Evolutionary conservation across 1,140 invertebrate genomes (phyloP).

Genomic region (Trachymyrmex cornetzi): DNA sequence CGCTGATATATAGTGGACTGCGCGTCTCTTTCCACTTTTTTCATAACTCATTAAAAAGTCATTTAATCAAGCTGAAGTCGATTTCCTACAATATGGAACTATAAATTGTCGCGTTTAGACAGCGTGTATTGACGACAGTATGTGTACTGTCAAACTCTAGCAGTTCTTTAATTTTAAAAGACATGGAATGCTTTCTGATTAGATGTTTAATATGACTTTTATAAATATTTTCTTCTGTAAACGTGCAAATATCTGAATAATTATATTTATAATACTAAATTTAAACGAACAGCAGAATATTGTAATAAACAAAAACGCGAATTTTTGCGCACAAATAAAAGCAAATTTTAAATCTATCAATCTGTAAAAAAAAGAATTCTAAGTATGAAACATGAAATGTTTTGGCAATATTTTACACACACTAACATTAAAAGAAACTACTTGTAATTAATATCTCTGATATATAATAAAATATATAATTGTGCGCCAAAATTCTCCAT

Average conservation of each 20-base stretch:
- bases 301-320: conserved; percentile 18
- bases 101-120: conserved; percentile 64
- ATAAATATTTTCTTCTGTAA: conserved; percentile 44
- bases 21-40: conserved; percentile 56
- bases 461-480: conserved; percentile 52
- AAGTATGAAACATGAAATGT: background rate
- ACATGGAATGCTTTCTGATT: conserved; percentile 32
- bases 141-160: conserved; percentile 38
- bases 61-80: conserved; percentile 67
- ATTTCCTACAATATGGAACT: conserved; percentile 59
- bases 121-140: conserved; percentile 32
- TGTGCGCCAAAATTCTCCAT: conserved; percentile 46
- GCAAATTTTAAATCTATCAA: background rate
- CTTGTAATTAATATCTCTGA: conserved; percentile 32
- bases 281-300: background rate
- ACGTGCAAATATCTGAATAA: conserved; percentile 17
- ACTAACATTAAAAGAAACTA: conserved; percentile 4
- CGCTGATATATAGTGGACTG: conserved; percentile 89
- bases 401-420: background rate
- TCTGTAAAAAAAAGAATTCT: background rate
- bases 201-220: conserved; percentile 50
- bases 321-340: conserved; percentile 46
- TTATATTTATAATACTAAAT: conserved; percentile 53
- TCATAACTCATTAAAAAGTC: conserved; percentile 66
- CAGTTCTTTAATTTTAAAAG: conserved; percentile 51